phyloP scores from a whole-genome alignment of 1,140 invertebrate genomes.

The Scaptodrosophila lebanonensis region DNA sequence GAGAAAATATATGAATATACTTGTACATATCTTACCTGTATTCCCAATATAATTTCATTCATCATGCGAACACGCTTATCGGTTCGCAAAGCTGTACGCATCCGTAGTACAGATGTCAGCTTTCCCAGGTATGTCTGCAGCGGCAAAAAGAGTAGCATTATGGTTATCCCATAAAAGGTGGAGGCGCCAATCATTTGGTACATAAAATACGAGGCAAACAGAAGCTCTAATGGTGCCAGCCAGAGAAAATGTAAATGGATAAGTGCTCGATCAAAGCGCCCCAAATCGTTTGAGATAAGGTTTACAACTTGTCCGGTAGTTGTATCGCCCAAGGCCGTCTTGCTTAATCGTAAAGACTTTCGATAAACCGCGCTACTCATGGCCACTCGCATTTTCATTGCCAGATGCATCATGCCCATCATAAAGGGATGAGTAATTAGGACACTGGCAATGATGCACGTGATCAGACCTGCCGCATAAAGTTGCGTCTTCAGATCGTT shows the following conservation, averaged over 20 bases:
- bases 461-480: constrained; percentile 80
- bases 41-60: constrained; percentile 92
- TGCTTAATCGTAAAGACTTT: constrained; percentile 82
- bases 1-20: too few relatives aligned
- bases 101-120: constrained; percentile 81
- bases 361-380: constrained; percentile 83
- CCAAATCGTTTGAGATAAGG: constrained; percentile 82
- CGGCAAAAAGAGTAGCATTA: constrained; percentile 88
- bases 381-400: constrained; percentile 76
- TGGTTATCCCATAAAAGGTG: constrained; percentile 85
- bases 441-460: constrained; percentile 78
- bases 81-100: constrained; percentile 83
- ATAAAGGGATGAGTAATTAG: constrained; percentile 81
- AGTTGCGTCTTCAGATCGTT: constrained; percentile 77
- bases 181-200: constrained; percentile 80
- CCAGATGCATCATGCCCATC: constrained; percentile 79
- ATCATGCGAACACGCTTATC: constrained; percentile 90
- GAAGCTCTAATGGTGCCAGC: constrained; percentile 80
- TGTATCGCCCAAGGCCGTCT: constrained; percentile 84
- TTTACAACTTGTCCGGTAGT: constrained; percentile 88
- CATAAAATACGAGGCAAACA: constrained; percentile 84
- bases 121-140: constrained; percentile 88
- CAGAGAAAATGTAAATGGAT: constrained; percentile 77
- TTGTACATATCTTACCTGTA: constrained; percentile 90
- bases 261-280: constrained; percentile 75